phyloP scores from a whole-genome alignment of 2,797 vertebrate genomes.

The Myotis pilosus region DNA sequence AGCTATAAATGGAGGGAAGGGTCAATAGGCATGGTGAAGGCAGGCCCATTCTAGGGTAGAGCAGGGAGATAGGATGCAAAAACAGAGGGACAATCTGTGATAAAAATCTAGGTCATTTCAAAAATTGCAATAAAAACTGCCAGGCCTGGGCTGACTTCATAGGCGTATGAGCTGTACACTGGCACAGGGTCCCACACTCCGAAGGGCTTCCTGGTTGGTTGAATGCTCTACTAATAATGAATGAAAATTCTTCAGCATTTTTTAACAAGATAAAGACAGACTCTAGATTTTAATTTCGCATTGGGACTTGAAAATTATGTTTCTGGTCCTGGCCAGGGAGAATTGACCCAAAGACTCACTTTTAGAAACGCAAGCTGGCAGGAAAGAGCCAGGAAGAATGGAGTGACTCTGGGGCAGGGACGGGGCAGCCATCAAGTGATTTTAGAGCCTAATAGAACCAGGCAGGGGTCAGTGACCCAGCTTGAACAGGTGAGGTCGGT shows the following conservation, averaged over 20 bases:
- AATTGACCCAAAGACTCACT: background rate
- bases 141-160: background rate
- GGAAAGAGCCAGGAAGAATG: background rate
- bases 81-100: background rate
- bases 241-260: conserved; percentile 24
- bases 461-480: background rate
- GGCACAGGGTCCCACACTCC: background rate
- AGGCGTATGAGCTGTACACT: background rate
- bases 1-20: background rate
- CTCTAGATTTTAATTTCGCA: conserved; percentile 5
- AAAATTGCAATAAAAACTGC: background rate
- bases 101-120: background rate
- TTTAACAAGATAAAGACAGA: background rate
- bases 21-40: background rate
- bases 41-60: background rate
- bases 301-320: background rate
- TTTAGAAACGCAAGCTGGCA: background rate
- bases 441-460: background rate
- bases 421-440: background rate
- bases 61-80: background rate
- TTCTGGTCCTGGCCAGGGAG: background rate
- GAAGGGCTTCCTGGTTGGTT: background rate
- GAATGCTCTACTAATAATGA: background rate
- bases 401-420: background rate
- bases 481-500: background rate